Evolutionary conservation across 2,113 vertebrate genomes (phyloP), one percentile per base, ranked within the genome.

Genomic region (Siniperca knerii): DNA sequence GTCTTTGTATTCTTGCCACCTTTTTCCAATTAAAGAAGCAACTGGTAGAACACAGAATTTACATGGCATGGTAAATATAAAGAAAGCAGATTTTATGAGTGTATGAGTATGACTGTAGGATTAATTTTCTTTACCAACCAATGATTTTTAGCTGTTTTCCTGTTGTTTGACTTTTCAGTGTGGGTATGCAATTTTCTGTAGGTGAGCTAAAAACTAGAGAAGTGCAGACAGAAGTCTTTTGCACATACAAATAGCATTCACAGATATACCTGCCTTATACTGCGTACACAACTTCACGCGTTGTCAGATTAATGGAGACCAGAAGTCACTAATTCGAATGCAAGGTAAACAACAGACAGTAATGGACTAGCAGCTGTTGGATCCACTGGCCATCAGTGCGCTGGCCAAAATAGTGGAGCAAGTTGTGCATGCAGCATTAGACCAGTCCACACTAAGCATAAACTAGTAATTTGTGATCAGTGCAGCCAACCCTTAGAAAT

Each of bases 1-100:
- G 33, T 40, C 62, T 70, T 48, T 79, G 8, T 13, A 77, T 64
- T 16, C 75, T 79, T 69, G n/a, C 16, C n/a, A 33, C 2, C 5
- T 46, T 66, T 1, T 20, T 61, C 35, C 9, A 66, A 48, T 60
- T 68, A 35, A 79, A 79, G 42, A 52, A 55, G 7, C 16, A 73
- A 25, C 3, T 35, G 57, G 18, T 15, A 35, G 46, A 77, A 46
- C 33, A 48, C 29, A 33, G 8, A 74, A n/a, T 8, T 33, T 5
- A 23, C 4, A 23, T 50, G 15, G 2, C 7, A 5, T 4, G 0
- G 8, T 8, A 25, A 48, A 67, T 57, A n/a, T 42, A 70, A 82
- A 61, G 1, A 15, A 40, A 65, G 42, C 23, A 33, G 10, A 57
- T 61, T 70, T 37, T 79, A 40, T 6, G 29, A 13, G 29, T 29